These are phyloP conservation scores for Malurus alboscapulatus DNA, from an alignment of 2,113 vertebrate species.

Conservation along the genomic window DNA sequence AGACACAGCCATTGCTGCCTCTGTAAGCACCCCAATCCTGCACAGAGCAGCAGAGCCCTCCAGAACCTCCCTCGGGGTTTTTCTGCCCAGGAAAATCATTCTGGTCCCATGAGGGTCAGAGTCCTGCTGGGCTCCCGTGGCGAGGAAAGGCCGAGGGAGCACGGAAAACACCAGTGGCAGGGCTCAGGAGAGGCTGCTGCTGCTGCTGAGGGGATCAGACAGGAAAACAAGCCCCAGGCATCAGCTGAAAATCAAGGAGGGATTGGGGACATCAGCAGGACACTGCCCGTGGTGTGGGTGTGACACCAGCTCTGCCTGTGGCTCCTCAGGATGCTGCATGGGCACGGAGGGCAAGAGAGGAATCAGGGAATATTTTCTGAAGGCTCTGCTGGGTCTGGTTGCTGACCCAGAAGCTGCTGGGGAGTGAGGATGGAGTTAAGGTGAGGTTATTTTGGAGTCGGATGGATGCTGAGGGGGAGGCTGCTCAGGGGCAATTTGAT, in stretches of 20 bases:
- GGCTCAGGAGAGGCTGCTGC: not conserved
- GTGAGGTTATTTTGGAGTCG: not conserved
- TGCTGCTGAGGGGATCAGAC: not conserved
- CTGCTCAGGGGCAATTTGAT: not conserved
- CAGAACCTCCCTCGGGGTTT: rapidly evolving
- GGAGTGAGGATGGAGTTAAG: not conserved
- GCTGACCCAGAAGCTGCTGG: not conserved
- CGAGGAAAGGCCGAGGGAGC: not conserved
- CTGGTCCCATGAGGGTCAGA: not conserved
- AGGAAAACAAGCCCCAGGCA: not conserved
- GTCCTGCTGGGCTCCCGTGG: rapidly evolving
- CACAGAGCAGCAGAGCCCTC: not conserved
- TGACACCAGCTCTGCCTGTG: not conserved
- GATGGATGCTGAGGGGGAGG: not conserved
- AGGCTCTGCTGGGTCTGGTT: not conserved
- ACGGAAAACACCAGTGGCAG: not conserved
- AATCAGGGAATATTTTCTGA: not conserved
- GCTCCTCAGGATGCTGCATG: rapidly evolving
- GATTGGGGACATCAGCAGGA: not conserved
- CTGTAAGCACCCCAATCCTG: not conserved
- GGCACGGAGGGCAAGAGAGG: not conserved
- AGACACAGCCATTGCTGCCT: not conserved
- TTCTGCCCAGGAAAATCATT: not conserved
- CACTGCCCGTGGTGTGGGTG: not conserved
- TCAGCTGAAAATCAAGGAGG: not conserved